Evolutionary conservation across 2,888 invertebrate species (phyloP).

Genomic region (Parnassius mnemosyne): DNA sequence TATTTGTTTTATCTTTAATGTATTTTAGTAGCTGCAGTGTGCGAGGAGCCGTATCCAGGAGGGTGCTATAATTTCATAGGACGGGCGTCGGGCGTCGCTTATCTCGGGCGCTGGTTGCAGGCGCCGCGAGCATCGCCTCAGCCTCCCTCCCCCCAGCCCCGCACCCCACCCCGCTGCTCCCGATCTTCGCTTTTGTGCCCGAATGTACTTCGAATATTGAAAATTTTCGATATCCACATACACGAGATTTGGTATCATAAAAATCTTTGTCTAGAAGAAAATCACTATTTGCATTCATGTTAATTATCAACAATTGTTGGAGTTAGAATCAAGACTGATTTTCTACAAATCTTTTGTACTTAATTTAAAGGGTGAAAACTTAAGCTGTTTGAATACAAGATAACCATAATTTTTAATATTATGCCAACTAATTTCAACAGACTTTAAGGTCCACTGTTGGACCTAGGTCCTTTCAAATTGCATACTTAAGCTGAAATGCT

Average conservation of each 20-base stretch:
- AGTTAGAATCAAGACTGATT: too few species aligned
- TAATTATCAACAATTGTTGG: too few species aligned
- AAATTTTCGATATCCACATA: conserved; percentile 51
- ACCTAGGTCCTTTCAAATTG: too few species aligned
- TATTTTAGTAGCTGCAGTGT: conserved; percentile 17
- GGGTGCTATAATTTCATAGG: conserved; percentile 76
- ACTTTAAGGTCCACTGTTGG: too few species aligned
- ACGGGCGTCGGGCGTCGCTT: conserved; percentile 76
- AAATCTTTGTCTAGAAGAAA: conserved; percentile 14
- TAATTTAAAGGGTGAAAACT: too few species aligned
- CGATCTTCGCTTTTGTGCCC: conserved; percentile 42
- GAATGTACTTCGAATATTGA: conserved; percentile 47
- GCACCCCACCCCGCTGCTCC: conserved; percentile 30
- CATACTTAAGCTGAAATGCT: too few species aligned
- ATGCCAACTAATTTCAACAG: too few species aligned
- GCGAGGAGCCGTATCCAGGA: conserved; percentile 39
- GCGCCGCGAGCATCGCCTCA: conserved; percentile 70
- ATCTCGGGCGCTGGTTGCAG: conserved; percentile 72
- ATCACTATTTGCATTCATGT: background rate
- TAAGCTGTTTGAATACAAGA: too few species aligned
- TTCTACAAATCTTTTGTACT: too few species aligned
- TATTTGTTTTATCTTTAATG: too few species aligned
- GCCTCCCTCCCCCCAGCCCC: conserved; percentile 30
- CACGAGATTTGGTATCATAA: conserved; percentile 11
- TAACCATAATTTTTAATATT: too few species aligned